Evolutionary conservation across 1,140 invertebrate genomes (phyloP), one percentile per base, ranked within the genome.

Genomic region (Drosophila azteca): DNA sequence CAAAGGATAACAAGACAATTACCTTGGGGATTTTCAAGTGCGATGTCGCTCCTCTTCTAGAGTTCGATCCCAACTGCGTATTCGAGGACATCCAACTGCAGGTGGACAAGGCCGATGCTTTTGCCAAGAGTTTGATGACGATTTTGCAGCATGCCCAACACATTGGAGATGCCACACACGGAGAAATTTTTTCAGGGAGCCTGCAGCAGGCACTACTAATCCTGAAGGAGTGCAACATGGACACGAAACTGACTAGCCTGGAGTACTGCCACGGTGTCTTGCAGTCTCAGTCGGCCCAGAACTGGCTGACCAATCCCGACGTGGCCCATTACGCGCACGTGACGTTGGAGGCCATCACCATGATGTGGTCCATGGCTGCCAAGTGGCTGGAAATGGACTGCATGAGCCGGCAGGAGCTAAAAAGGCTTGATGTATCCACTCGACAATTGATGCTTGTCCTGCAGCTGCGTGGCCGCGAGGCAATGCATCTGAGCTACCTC

Each of bases 221-320:
- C 0, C 53, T 90, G 6, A 83, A 79, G 5, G 90, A 90, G 49
- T 90, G 77, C 54, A 78, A 84, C 43, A 65, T 90, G 54, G 65
- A 75, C 24, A 81, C 79, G 0, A 91, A 91, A 13, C 39, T 90
- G 8, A 31, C 55, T 2, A 75, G 84, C 20, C 20, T 90, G 13
- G 49, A 46, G 7, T 91, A 91, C 63, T 90, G 85, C 3, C 58
- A 75, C 20, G 26, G 45, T 2, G 84, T 91, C n/a, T 64, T 90
- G 6, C 51, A 67, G 17, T 53, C 46, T 0, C 83, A 89, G 26
- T 53, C 65, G 1, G 9, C n/a, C 1, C 13, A 22, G 3, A 71
- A 51, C 13, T 88, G 79, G 76, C 24, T 17, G 0, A 67, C 20
- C 4, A 70, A 67, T 9, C 45, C 31, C 0, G 50, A 71, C 6